Base-by-base conservation (phyloP, 2,888 invertebrate genomes). In the Eristalinus sepulchralis region DNA sequence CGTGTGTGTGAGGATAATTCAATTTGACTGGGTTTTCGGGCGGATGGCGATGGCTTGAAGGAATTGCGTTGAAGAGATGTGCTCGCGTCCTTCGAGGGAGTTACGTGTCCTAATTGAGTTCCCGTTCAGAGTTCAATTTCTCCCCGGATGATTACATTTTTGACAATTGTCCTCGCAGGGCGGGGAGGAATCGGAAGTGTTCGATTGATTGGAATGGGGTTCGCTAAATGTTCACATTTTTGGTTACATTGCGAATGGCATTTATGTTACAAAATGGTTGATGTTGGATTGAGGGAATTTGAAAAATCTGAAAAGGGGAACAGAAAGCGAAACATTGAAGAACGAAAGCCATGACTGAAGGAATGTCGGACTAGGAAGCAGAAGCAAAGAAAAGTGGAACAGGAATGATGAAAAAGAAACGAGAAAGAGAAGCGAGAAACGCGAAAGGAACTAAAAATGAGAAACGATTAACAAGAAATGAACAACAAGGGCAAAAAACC, bases 1-100 rank as follows among this genome's bases (percentile, higher is more conserved):
- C 20, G 31, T 17, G 33, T 17, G 33, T 20, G 33, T 33, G 55
- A 55, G 24, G 24, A 71, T 71, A 62, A 71, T 71, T 71, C 36
- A 71, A 47, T 72, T 47, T 47, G 47, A 47, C 47, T 47, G 47
- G 47, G 47, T 47, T n/a, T 47, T 47, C 17, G 47, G n/a, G 47
- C 8, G 17, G 47, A 47, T 47, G 47, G 27, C 27, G 27, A 20
- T 47, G 47, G 47, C 17, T 17, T 47, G 5, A 3, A 27, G 17
- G 47, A 47, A 47, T 47, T 47, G 47, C 47, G 47, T 8, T 47
- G 17, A 17, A 47, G 47, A 17, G 47, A n/a, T 47, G 47, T n/a
- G n/a, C n/a, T 39, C n/a, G 39, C 13, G n/a, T 4, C 39, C 39
- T 39, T 39, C 39, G 13, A 39, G 39, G n/a, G 39, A n/a, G 39